Conservation (phyloP, 1,140 invertebrate genomes). For the Orius insidiosus region DNA sequence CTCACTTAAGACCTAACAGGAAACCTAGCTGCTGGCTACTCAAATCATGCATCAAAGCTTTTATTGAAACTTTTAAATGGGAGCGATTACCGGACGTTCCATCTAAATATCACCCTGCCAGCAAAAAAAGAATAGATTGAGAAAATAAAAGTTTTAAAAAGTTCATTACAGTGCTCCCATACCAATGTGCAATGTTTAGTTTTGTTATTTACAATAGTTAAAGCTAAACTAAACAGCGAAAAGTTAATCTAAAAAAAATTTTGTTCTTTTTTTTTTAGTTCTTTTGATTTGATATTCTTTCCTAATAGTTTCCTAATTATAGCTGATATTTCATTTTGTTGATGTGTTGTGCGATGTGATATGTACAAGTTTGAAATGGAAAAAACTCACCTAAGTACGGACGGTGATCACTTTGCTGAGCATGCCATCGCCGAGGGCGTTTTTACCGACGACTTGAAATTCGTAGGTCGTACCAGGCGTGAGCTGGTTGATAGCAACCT, state of each 20-base stretch:
- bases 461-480: conserved; percentile 83
- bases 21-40: too few species aligned
- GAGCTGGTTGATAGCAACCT: conserved; percentile 78
- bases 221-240: not conserved
- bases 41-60: too few species aligned
- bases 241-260: conserved; percentile 2
- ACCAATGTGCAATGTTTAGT: conserved; percentile 14
- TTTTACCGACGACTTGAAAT: conserved; percentile 90
- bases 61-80: too few species aligned
- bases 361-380: not conserved
- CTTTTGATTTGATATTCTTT: too few species aligned
- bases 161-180: conserved; percentile 14
- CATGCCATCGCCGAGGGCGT: conserved; percentile 84
- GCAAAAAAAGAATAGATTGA: too few species aligned
- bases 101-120: too few species aligned
- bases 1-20: too few species aligned
- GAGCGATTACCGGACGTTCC: too few species aligned
- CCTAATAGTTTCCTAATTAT: not conserved
- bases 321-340: not conserved
- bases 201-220: conserved; percentile 14
- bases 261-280: not conserved
- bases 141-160: too few species aligned
- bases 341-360: conserved; percentile 3
- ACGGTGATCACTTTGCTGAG: conserved; percentile 82
- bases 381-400: conserved; percentile 64